These are phyloP conservation scores for Morone chrysops DNA, from an alignment of 2,113 vertebrate genomes.

Conservation along the genomic window DNA sequence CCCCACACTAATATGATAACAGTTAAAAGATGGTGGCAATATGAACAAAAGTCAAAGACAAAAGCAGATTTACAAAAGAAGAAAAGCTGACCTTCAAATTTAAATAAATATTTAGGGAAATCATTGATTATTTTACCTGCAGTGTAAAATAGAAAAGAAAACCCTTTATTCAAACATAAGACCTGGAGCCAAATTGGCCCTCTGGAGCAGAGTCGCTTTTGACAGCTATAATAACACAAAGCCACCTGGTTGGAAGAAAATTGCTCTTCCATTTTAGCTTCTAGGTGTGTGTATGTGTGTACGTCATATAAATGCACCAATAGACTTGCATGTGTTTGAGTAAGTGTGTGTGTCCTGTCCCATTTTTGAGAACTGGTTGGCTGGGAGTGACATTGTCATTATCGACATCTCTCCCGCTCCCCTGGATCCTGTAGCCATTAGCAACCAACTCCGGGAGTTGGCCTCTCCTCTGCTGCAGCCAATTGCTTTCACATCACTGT, in stretches of 20 bases:
- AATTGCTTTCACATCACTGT: constrained; percentile 79
- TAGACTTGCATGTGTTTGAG: constrained; percentile 43
- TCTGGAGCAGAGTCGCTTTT: constrained; percentile 41
- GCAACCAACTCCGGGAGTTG: constrained; percentile 80
- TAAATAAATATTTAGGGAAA: constrained; percentile 1
- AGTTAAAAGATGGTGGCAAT: neutral
- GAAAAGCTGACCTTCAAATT: constrained; percentile 13
- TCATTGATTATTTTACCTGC: neutral
- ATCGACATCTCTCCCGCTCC: constrained; percentile 76
- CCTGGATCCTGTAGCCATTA: constrained; percentile 85
- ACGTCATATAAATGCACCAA: constrained; percentile 42
- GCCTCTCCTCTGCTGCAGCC: constrained; percentile 76
- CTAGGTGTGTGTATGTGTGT: constrained; percentile 17
- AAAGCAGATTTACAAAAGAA: neutral
- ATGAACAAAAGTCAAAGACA: neutral
- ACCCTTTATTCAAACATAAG: constrained; percentile 42
- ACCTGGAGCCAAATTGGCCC: constrained; percentile 32
- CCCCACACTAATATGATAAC: neutral
- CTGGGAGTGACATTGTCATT: constrained; percentile 80
- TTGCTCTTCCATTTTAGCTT: constrained; percentile 61
- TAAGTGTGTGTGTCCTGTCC: constrained; percentile 49
- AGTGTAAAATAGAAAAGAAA: constrained; percentile 15
- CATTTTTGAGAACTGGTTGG: constrained; percentile 71
- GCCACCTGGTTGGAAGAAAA: constrained; percentile 68
- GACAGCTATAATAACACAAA: constrained; percentile 69